Percentiles rank a stretch among this genome's conserved stretches.
Conservation (phyloP, 2,888 invertebrate genomes). For the Melinaea marsaeus region DNA sequence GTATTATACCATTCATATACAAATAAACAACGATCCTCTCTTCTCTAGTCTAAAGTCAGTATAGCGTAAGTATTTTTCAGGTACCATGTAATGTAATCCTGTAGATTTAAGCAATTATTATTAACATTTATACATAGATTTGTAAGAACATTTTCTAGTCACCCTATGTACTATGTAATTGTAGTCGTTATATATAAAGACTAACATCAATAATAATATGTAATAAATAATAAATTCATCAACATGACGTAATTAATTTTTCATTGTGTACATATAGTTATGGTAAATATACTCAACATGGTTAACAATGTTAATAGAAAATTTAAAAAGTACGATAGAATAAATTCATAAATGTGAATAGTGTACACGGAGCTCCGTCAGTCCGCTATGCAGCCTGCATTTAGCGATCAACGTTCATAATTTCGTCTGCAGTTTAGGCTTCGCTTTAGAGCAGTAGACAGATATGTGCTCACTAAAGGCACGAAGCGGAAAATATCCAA, state of each 20-base stretch:
- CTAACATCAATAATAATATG: too few species aligned
- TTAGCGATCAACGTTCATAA: conserved; percentile 1
- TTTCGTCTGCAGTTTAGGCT: conserved; percentile 3
- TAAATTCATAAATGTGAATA: background rate
- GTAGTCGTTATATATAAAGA: too few species aligned
- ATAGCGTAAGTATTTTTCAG: background rate
- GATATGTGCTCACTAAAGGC: background rate
- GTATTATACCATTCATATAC: background rate
- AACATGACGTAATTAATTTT: too few species aligned
- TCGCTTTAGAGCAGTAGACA: background rate
- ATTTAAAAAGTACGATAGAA: background rate
- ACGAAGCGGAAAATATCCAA: background rate
- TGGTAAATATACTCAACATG: background rate
- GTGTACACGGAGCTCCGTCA: background rate
- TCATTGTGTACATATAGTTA: too few species aligned
- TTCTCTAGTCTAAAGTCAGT: background rate
- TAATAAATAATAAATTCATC: too few species aligned
- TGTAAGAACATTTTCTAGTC: background rate
- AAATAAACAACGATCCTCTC: background rate
- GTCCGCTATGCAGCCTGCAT: background rate
- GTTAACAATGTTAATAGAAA: background rate
- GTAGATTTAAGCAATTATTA: conserved; percentile 1
- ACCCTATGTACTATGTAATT: background rate
- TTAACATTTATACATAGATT: background rate
- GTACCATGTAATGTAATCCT: background rate